A percentile compares a stretch with the other conserved stretches of the same genome.
These are phyloP conservation scores for Chloroclystis v-ata DNA, from an alignment of 2,888 invertebrate species.

Conservation along the genomic window DNA sequence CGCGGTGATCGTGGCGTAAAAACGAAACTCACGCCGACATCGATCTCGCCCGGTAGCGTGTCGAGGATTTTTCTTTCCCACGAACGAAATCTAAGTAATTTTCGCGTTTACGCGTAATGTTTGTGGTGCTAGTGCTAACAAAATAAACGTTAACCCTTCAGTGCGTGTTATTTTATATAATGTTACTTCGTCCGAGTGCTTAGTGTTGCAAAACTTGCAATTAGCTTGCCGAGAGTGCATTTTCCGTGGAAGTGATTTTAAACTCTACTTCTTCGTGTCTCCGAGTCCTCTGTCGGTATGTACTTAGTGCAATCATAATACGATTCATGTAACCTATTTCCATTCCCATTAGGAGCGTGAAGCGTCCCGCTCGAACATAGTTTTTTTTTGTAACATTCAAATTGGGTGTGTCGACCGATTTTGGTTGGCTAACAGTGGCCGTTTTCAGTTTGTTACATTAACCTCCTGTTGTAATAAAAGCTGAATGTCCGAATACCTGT, in stretches of 20 bases:
- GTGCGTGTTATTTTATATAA: slow-evolving; percentile 63
- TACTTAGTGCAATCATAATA: slow-evolving; percentile 48
- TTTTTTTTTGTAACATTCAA: slow-evolving; percentile 37
- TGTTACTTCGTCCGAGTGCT: slow-evolving; percentile 68
- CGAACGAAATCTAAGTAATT: slow-evolving; percentile 63
- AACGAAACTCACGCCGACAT: slow-evolving; percentile 64
- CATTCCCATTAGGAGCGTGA: slow-evolving; percentile 40
- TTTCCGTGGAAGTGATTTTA: slow-evolving; percentile 59
- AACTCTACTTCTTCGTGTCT: slow-evolving; percentile 48
- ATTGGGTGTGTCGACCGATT: slow-evolving; percentile 63
- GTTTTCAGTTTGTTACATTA: slow-evolving; percentile 54
- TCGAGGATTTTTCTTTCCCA: slow-evolving; percentile 52
- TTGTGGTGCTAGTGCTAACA: slow-evolving; percentile 72
- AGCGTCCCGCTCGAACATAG: slow-evolving; percentile 32
- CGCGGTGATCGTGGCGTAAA: slow-evolving; percentile 51
- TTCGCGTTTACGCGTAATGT: slow-evolving; percentile 63
- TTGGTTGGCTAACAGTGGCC: slow-evolving; percentile 39
- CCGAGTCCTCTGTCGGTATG: slow-evolving; percentile 62
- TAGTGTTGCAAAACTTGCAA: slow-evolving; percentile 54
- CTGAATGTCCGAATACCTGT: no score
- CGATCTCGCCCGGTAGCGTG: slow-evolving; percentile 69
- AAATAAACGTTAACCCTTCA: slow-evolving; percentile 50
- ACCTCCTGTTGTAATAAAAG: slow-evolving; percentile 10
- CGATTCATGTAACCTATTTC: slow-evolving; percentile 41
- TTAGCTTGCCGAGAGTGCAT: slow-evolving; percentile 47